Base-by-base conservation (phyloP, 2,888 invertebrate species). In the Apodemia zela region DNA sequence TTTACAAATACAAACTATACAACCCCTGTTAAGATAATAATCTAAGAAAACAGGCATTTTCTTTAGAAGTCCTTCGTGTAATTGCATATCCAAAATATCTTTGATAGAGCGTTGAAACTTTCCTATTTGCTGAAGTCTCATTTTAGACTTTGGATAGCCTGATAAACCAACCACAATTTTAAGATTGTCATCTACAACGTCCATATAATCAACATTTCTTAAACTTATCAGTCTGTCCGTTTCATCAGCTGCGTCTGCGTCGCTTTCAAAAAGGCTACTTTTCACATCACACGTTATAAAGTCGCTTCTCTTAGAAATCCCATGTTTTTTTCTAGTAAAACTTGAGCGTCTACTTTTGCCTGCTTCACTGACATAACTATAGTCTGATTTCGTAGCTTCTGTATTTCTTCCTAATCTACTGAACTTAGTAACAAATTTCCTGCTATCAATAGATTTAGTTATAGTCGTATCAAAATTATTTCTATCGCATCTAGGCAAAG, bases 1-100 rank as follows among this genome's bases (percentile, higher is more conserved):
- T 63, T 85, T 89, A 65, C 89, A 90, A 51, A 90, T 79, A 68
- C 87, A 89, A 1, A 89, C 86, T 29, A 90, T 80, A 0, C 89
- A 88, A 42, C 89, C 90, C 63, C 85, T 78, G 65, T 86, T 89
- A 21, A 90, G 65, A 64, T 89, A 90, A 63, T 87, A 89, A 70
- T 90, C 90, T 54, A 85, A 63, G 67, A 90, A 89, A 0, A 78
- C 70, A 0, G 89, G 89, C 0, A 77, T 76, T 25, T 76, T 81
- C 61, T 82, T 84, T 2, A 90, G 65, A 2, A 89, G 72, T 1
- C 86, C 84, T 0, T 79, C 80, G 69, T 89, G 85, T 0, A 84
- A 61, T 61, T 90, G 89, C 88, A 89, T 87, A 63, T 89, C 84
- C 15, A 85, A 83, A 1, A 90, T 80, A 8, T 84, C 84, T 2